Percentiles rank a stretch among this genome's conserved stretches.
Evolutionary conservation across 2,888 invertebrate genomes (phyloP).

Genomic region (Syrista parreyssii): DNA sequence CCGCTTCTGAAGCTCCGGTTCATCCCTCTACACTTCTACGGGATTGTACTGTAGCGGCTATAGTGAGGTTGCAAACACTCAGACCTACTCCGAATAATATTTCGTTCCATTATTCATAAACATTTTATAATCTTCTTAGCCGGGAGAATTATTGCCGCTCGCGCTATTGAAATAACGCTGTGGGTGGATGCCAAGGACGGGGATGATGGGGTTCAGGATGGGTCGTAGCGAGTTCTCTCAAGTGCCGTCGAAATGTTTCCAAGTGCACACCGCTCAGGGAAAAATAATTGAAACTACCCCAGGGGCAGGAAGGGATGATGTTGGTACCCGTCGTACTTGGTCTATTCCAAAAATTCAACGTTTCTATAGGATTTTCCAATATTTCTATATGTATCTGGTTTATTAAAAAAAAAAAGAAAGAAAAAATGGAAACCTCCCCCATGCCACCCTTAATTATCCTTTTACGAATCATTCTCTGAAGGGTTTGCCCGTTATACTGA

Average conservation of each 20-base stretch:
- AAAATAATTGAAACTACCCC: slow-evolving; percentile 57
- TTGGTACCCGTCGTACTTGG: neutral
- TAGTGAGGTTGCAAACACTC: slow-evolving; percentile 19
- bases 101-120: slow-evolving; percentile 61
- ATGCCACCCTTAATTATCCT: neutral
- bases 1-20: neutral
- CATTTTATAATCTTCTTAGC: slow-evolving; percentile 60
- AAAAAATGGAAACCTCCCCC: neutral
- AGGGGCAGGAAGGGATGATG: neutral
- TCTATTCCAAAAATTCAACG: neutral
- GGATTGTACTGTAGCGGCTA: slow-evolving; percentile 18
- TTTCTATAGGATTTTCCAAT: neutral
- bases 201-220: slow-evolving; percentile 26
- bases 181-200: slow-evolving; percentile 16
- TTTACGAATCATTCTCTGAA: neutral
- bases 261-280: slow-evolving; percentile 39
- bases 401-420: too few species aligned
- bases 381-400: neutral
- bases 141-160: slow-evolving; percentile 51
- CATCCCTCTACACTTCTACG: slow-evolving; percentile 13
- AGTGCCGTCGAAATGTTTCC: slow-evolving; percentile 58
- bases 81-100: slow-evolving; percentile 42
- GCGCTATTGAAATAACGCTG: slow-evolving; percentile 50
- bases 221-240: slow-evolving; percentile 47
- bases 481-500: neutral